These are phyloP conservation scores for Anser brachyrhynchus DNA, from an alignment of 2,113 vertebrate genomes.

Conservation along the genomic window DNA sequence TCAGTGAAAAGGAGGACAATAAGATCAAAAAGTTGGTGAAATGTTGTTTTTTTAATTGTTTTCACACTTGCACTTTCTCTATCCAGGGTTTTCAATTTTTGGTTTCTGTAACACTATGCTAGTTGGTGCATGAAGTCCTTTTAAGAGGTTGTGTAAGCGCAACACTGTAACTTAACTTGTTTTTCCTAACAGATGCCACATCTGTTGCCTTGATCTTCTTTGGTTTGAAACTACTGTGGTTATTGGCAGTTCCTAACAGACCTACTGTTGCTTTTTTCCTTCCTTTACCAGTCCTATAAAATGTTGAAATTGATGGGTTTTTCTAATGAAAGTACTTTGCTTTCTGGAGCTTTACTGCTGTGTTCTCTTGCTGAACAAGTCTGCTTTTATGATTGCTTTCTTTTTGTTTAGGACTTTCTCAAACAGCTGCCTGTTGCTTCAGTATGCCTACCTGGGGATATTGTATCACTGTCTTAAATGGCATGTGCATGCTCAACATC, in stretches of 20 bases:
- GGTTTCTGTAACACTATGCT: not conserved
- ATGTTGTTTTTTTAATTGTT: constrained; percentile 64
- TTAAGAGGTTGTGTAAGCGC: constrained; percentile 1
- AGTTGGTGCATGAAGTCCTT: constrained; percentile 60
- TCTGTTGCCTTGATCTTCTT: constrained; percentile 41
- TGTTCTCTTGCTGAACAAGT: not conserved
- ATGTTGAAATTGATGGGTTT: not conserved
- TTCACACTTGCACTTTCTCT: constrained; percentile 62
- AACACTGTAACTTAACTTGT: constrained; percentile 29
- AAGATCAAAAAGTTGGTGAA: constrained; percentile 98
- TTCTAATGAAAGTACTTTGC: not conserved
- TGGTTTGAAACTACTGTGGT: constrained; percentile 8
- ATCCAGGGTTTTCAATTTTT: constrained; percentile 52
- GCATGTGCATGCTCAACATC: constrained; percentile 41
- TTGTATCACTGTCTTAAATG: not conserved
- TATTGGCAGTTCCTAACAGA: constrained; percentile 49
- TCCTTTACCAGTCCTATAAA: not conserved
- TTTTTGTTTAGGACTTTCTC: constrained; percentile 39
- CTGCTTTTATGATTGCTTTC: constrained; percentile 13
- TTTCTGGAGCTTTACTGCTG: constrained; percentile 32
- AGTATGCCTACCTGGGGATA: not conserved
- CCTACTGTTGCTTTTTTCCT: constrained; percentile 23
- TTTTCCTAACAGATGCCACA: constrained; percentile 18
- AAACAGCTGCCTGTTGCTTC: constrained; percentile 29
- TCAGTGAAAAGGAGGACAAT: constrained; percentile 91